These are phyloP conservation scores for Cariama cristata DNA, from an alignment of 2,113 vertebrate genomes.

Conservation along the genomic window DNA sequence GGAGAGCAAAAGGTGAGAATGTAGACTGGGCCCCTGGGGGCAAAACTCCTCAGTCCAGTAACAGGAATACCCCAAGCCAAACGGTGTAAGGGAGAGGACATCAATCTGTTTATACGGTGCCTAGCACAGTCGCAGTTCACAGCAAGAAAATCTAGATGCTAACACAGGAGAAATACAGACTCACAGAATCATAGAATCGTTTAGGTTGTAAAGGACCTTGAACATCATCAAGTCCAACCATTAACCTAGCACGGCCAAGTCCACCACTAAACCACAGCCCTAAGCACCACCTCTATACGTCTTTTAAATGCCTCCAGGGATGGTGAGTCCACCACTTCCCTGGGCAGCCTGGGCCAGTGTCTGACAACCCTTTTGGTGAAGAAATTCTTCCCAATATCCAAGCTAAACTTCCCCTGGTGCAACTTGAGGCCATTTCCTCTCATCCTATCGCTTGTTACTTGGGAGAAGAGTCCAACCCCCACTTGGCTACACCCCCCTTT, in stretches of 20 bases:
- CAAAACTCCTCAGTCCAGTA: background rate
- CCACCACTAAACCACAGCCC: background rate
- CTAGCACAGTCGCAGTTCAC: background rate
- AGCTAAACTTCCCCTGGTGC: background rate
- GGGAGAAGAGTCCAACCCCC: background rate
- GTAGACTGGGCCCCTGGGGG: background rate
- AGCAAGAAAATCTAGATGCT: background rate
- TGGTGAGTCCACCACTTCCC: background rate
- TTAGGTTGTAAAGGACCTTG: background rate
- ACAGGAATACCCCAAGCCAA: background rate
- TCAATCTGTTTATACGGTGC: background rate
- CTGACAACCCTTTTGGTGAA: background rate
- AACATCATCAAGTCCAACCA: background rate
- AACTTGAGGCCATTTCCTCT: background rate
- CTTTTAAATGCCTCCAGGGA: background rate
- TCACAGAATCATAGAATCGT: rapidly evolving
- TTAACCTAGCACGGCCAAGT: background rate
- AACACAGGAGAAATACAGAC: background rate
- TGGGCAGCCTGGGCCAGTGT: background rate
- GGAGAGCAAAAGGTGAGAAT: background rate
- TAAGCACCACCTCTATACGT: rapidly evolving
- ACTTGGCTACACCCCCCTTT: background rate
- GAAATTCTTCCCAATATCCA: background rate
- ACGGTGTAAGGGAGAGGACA: background rate
- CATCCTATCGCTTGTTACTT: background rate